Evolutionary conservation across 2,888 invertebrate species (phyloP).

Genomic region (Rotaria magnacalcarata): DNA sequence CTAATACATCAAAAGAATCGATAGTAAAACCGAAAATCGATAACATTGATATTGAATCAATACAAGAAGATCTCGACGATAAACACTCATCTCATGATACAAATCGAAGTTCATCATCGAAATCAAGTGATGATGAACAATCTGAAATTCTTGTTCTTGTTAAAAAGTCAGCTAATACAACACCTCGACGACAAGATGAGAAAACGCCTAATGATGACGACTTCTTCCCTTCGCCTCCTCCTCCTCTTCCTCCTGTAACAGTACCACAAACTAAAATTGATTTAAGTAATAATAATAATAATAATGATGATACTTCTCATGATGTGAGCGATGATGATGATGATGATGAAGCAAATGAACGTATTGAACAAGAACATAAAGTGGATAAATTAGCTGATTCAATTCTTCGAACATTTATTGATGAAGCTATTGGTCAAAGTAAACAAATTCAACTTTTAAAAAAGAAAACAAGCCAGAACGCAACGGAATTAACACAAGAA

Average conservation of each 20-base stretch:
- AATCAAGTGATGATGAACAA: background rate
- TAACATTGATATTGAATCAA: background rate
- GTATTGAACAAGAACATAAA: background rate
- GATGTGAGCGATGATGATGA: background rate
- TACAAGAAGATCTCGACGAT: constrained; percentile 17
- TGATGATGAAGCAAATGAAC: background rate
- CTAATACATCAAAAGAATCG: background rate
- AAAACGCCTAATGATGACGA: background rate
- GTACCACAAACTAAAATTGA: background rate
- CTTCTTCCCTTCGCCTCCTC: too few relatives aligned
- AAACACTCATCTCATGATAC: background rate
- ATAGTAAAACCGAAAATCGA: background rate
- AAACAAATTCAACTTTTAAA: background rate
- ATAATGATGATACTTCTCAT: constrained; percentile 11
- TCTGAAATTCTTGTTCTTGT: constrained; percentile 6
- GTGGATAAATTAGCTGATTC: background rate
- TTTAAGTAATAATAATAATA: background rate
- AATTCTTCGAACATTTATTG: background rate
- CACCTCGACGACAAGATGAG: background rate
- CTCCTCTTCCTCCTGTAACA: background rate
- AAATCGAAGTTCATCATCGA: background rate
- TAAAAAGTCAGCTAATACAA: background rate
- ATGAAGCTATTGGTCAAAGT: constrained; percentile 31
- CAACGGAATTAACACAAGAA: background rate
- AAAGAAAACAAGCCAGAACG: background rate